phyloP scores from a whole-genome alignment of 2,888 invertebrate species.

The Nomada goodeniana region DNA sequence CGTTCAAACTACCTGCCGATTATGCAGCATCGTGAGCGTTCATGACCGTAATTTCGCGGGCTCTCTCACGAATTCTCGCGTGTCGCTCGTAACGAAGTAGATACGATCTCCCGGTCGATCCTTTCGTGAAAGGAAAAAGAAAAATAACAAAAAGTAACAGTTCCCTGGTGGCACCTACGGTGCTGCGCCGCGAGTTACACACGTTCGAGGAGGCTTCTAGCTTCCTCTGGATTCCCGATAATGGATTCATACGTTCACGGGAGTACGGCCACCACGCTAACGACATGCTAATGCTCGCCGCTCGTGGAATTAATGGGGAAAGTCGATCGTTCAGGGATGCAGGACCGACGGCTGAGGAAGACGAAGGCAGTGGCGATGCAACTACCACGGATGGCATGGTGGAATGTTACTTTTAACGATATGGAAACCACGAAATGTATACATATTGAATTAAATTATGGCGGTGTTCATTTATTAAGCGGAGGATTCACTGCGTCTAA shows the following conservation, averaged over 20 bases:
- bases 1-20: slow-evolving; percentile 43
- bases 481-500: too few species aligned
- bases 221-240: slow-evolving; percentile 40
- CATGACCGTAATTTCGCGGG: slow-evolving; percentile 62
- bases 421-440: slow-evolving; percentile 20
- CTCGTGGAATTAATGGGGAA: slow-evolving; percentile 71
- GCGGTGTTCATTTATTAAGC: too few species aligned
- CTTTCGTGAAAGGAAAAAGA: slow-evolving; percentile 31
- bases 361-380: slow-evolving; percentile 18
- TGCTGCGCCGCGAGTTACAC: slow-evolving; percentile 46
- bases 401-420: slow-evolving; percentile 14
- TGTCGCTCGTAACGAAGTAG: slow-evolving; percentile 65
- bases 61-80: slow-evolving; percentile 58
- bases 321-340: slow-evolving; percentile 54
- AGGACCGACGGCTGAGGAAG: slow-evolving; percentile 26
- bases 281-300: slow-evolving; percentile 72
- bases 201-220: slow-evolving; percentile 35
- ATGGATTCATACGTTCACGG: slow-evolving; percentile 69
- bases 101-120: slow-evolving; percentile 59
- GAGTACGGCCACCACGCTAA: slow-evolving; percentile 62
- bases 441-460: too few species aligned
- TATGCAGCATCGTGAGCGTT: slow-evolving; percentile 53
- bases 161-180: slow-evolving; percentile 62
- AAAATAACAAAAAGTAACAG: slow-evolving; percentile 41
- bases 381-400: background rate